Conservation (phyloP, 2,113 vertebrate genomes). For the Tympanuchus pallidicinctus region DNA sequence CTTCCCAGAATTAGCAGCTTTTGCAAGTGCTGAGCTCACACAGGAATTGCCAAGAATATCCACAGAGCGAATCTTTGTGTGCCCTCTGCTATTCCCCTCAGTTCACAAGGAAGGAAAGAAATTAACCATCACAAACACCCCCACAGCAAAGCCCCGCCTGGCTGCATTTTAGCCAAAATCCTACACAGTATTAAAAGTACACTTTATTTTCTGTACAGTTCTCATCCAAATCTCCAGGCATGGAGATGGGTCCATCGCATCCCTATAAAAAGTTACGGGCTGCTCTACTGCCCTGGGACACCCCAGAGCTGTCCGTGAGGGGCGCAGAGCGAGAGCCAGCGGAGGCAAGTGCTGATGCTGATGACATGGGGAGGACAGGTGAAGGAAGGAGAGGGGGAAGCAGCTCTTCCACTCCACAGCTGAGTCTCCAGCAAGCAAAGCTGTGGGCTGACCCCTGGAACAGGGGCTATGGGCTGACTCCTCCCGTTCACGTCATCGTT, state of each 20-base stretch:
- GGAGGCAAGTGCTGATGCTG: constrained; percentile 45
- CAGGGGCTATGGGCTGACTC: neutral
- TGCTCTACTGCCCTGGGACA: neutral
- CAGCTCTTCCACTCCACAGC: constrained; percentile 15
- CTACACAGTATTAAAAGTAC: constrained; percentile 65
- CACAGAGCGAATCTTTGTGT: neutral
- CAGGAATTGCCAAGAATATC: neutral
- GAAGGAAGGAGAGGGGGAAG: neutral
- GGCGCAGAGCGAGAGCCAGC: neutral
- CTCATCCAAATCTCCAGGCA: neutral
- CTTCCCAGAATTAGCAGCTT: neutral
- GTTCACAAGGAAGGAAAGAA: neutral
- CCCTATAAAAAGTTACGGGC: neutral
- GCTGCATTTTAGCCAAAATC: neutral
- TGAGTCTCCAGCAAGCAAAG: neutral
- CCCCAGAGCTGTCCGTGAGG: neutral
- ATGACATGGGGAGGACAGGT: neutral
- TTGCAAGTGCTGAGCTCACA: neutral
- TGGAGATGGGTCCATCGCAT: neutral
- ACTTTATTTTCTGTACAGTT: constrained; percentile 72
- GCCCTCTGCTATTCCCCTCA: neutral
- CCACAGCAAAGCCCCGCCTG: neutral
- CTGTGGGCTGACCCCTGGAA: neutral
- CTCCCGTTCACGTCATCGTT: constrained; percentile 82
- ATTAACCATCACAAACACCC: neutral